Evolutionary conservation across 2,797 vertebrate species (phyloP), one percentile per base, ranked within the genome.

Genomic region (Malurus splendens): DNA sequence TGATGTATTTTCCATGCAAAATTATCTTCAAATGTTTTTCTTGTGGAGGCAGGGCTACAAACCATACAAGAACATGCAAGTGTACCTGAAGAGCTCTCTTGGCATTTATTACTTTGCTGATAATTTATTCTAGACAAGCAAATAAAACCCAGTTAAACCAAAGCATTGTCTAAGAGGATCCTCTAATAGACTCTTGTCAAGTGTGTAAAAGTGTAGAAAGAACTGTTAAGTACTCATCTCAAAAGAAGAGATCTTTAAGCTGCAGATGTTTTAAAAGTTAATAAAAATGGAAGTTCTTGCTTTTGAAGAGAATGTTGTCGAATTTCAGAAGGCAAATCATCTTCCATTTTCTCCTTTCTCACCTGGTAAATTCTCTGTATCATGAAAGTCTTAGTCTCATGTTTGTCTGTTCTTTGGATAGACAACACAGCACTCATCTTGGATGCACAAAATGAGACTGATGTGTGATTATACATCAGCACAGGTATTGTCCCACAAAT

Each of bases 331-430:
- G 28, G n/a, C 44, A 85, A 72, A 24, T 73, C 12, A 30, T 83
- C 55, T 84, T 54, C 17, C 15, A 3, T 27, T 79, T 83, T 86
- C 48, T 71, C 18, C 18, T 16, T 54, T 65, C 47, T 72, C 19
- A 44, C 4, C 36, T 33, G 33, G 24, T 45, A 62, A 74, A 81
- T 62, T 75, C 51, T 47, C 20, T 62, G 30, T 23, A 30, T 62
- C 30, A 6, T 1, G 0, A 32, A 33, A 68, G 18, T 47, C 36
- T 28, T 66, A 32, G 36, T 76, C 44, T 55, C 2, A 0, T 41
- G 38, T 61, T 89, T 50, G n/a, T 51, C 32, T 24, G 0, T 1
- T 1, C 28, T 70, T 33, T 82, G 71, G 59, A 24, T 7, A 44
- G 42, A 84, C 6, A 5, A n/a, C 47, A 52, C 33, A 54, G 14